Conservation (phyloP, 2,797 vertebrate genomes). For the Ammospiza maritima region DNA sequence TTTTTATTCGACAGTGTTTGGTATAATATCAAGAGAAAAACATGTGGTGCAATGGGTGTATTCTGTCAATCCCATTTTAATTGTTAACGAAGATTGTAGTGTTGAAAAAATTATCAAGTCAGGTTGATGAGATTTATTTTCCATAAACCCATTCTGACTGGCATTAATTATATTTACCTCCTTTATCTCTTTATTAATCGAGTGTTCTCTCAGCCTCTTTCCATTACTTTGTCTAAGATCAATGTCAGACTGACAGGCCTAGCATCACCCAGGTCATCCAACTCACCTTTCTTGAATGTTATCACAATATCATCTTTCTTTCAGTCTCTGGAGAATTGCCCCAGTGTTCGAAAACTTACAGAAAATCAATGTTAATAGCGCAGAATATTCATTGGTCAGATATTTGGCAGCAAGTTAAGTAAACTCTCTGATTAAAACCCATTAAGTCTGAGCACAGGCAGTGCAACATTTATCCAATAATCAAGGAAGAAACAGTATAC, state of each 20-base stretch:
- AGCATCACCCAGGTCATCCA: background rate
- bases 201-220: background rate
- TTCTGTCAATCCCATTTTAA: background rate
- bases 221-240: constrained; percentile 1
- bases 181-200: constrained; percentile 31
- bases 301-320: constrained; percentile 19
- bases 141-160: background rate
- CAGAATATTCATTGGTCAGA: background rate
- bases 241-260: background rate
- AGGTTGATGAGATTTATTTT: background rate
- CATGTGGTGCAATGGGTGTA: background rate
- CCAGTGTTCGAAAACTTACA: background rate
- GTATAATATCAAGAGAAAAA: background rate
- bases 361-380: background rate
- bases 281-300: background rate
- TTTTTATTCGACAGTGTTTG: background rate
- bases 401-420: background rate
- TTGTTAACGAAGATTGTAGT: background rate
- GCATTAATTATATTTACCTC: constrained; percentile 7
- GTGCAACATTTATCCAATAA: background rate
- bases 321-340: background rate
- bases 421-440: background rate
- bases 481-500: background rate
- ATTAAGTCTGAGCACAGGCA: background rate
- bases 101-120: background rate